Evolutionary conservation across 2,113 vertebrate genomes (phyloP).

Genomic region (Nansenia antarctica): DNA sequence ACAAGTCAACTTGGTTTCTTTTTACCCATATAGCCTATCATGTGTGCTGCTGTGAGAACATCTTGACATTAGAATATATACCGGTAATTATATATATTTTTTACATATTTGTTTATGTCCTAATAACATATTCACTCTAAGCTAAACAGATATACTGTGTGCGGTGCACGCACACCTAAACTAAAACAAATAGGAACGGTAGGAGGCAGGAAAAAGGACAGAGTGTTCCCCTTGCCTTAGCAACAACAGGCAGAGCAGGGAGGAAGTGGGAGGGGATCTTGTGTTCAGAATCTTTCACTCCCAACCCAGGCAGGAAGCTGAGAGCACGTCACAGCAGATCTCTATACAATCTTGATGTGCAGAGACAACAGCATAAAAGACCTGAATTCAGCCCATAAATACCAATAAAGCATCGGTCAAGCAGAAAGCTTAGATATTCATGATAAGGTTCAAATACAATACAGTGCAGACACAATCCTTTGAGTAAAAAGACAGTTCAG

Average conservation of each 20-base stretch:
- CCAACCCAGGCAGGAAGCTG: background rate
- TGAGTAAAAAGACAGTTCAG: background rate
- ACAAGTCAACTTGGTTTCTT: too few relatives aligned
- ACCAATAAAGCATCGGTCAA: background rate
- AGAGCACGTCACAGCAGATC: background rate
- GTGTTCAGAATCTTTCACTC: background rate
- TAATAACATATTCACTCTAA: background rate
- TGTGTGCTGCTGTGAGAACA: too few relatives aligned
- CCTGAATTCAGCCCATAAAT: background rate
- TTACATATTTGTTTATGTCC: too few relatives aligned
- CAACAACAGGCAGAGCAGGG: slow-evolving; percentile 9
- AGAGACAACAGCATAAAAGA: background rate
- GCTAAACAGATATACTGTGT: background rate
- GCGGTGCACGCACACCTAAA: background rate
- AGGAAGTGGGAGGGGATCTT: background rate
- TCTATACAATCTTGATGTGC: background rate
- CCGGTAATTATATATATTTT: too few relatives aligned
- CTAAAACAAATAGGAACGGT: background rate
- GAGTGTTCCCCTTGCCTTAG: slow-evolving; percentile 29
- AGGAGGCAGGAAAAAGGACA: slow-evolving; percentile 35
- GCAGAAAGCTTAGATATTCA: background rate
- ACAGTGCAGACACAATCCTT: background rate
- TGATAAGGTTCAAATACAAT: background rate
- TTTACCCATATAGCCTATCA: too few relatives aligned
- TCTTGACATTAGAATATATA: too few relatives aligned